Conservation (phyloP, 1,140 invertebrate species). For the Zaprionus ghesquierei region DNA sequence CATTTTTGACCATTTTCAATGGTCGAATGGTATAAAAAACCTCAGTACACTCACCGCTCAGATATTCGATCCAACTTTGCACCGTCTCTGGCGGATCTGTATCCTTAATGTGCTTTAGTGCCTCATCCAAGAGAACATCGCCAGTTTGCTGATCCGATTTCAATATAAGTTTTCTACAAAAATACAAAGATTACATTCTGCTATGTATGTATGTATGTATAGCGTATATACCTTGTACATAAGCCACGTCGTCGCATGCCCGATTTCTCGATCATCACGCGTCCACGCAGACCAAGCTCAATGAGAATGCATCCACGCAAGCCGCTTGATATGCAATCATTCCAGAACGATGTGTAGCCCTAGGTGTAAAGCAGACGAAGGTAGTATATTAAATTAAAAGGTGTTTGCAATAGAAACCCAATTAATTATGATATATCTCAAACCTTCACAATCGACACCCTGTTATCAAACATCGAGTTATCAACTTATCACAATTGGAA, state of each 20-base stretch:
- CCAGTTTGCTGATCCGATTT: constrained; percentile 95
- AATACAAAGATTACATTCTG: constrained; percentile 59
- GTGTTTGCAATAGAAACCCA: no score
- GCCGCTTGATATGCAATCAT: constrained; percentile 99
- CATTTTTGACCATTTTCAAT: no score
- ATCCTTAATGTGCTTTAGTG: constrained; percentile 98
- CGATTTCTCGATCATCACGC: constrained; percentile 97
- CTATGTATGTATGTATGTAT: background rate
- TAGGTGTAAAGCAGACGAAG: constrained; percentile 79
- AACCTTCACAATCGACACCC: background rate
- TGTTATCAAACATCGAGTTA: background rate
- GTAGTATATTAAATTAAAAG: no score
- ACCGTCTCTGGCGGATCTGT: constrained; percentile 98
- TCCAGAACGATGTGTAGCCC: constrained; percentile 99
- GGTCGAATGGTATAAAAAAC: no score
- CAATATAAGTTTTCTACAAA: constrained; percentile 84
- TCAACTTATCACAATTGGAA: no score
- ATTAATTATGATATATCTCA: no score
- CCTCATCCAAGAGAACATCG: constrained; percentile 99
- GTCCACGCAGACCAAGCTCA: constrained; percentile 96
- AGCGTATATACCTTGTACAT: constrained; percentile 91
- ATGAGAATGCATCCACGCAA: constrained; percentile 99
- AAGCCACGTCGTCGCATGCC: constrained; percentile 97
- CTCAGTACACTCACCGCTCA: constrained; percentile 93
- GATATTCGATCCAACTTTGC: constrained; percentile 99